Evolutionary conservation across 23 tunicate genomes (phyloP).

Genomic region (Styela plicata): DNA sequence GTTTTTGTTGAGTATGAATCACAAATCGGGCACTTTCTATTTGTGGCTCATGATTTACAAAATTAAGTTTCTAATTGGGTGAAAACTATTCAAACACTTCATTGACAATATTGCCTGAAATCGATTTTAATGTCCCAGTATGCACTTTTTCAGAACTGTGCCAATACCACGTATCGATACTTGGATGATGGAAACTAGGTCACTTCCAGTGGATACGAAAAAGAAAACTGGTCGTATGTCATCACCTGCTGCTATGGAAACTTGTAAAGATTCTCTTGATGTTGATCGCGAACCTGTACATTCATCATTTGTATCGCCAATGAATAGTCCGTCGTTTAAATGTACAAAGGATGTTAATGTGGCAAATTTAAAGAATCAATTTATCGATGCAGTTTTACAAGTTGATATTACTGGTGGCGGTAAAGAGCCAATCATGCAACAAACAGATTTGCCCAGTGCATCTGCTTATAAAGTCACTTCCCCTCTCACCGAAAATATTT

Average conservation of each 20-base stretch:
- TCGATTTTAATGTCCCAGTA: no score
- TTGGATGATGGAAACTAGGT: neutral
- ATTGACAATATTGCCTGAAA: no score
- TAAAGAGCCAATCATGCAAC: neutral
- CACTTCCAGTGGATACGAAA: neutral
- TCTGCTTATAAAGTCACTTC: neutral
- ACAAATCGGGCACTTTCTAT: no score
- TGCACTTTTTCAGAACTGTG: neutral
- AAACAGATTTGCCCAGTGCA: neutral
- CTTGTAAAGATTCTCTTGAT: neutral
- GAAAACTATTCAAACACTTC: no score
- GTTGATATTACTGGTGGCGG: neutral
- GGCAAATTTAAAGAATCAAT: neutral
- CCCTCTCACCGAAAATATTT: neutral
- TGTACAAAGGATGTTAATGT: neutral
- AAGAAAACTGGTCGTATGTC: neutral
- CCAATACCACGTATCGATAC: neutral
- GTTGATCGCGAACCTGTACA: neutral
- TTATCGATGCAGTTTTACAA: neutral
- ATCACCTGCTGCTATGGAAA: neutral
- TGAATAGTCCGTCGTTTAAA: constrained; percentile 8
- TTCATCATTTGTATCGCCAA: constrained; percentile 1
- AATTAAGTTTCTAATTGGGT: no score
- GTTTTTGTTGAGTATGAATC: no score
- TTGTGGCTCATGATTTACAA: no score